Percentiles rank a stretch among this genome's conserved stretches.
These are phyloP conservation scores for Cordilura impudica DNA, from an alignment of 2,888 invertebrate genomes.

Conservation along the genomic window DNA sequence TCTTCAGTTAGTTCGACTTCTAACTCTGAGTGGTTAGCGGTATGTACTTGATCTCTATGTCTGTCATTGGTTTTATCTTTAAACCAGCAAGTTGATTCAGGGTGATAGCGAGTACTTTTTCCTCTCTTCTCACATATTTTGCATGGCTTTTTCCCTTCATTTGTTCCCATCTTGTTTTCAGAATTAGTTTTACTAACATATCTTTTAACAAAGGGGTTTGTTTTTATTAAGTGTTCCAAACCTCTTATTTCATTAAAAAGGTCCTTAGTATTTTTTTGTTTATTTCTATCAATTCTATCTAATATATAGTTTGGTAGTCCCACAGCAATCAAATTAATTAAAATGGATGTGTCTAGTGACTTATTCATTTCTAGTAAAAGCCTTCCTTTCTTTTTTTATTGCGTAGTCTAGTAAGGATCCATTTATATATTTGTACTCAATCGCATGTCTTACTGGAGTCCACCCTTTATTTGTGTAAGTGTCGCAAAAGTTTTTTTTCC, in stretches of 20 bases:
- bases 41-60: slow-evolving; percentile 3
- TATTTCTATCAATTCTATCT: slow-evolving; percentile 67
- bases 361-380: slow-evolving; percentile 47
- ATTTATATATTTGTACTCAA: slow-evolving; percentile 64
- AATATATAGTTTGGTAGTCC: slow-evolving; percentile 66
- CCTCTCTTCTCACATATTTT: slow-evolving; percentile 24
- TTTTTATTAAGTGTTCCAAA: no score
- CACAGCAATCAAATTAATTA: slow-evolving; percentile 68
- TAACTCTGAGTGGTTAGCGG: slow-evolving; percentile 11
- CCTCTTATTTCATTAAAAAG: no score
- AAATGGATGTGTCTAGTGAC: slow-evolving; percentile 31
- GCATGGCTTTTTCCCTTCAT: slow-evolving; percentile 38
- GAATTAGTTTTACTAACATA: not conserved
- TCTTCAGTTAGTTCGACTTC: slow-evolving; percentile 7
- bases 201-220: no score
- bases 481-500: slow-evolving; percentile 63
- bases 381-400: slow-evolving; percentile 59
- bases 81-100: slow-evolving; percentile 20
- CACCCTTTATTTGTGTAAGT: slow-evolving; percentile 67
- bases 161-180: slow-evolving; percentile 6
- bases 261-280: slow-evolving; percentile 66
- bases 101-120: slow-evolving; percentile 16
- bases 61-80: no score
- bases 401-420: slow-evolving; percentile 66
- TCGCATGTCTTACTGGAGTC: no score